Percentiles rank a stretch among this genome's conserved stretches.
phyloP scores from a whole-genome alignment of 2,797 vertebrate species.

The Fringilla coelebs region DNA sequence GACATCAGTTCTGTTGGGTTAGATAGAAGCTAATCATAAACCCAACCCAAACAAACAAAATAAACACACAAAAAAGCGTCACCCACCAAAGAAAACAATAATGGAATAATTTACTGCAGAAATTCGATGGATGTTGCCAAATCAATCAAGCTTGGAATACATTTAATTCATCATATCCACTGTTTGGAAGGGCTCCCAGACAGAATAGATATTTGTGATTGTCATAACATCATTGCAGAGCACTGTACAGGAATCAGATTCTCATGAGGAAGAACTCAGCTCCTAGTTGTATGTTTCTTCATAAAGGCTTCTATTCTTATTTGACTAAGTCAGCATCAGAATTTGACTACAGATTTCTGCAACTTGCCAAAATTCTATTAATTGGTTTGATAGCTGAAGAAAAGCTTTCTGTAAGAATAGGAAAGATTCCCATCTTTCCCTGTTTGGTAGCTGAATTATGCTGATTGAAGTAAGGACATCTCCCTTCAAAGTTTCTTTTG shows the following conservation, averaged over 20 bases:
- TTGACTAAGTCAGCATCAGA: background rate
- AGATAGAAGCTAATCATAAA: background rate
- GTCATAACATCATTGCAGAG: conserved; percentile 83
- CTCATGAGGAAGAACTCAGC: conserved; percentile 64
- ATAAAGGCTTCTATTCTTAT: background rate
- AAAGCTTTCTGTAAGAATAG: background rate
- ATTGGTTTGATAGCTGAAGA: background rate
- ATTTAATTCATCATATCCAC: conserved; percentile 81
- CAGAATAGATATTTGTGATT: conserved; percentile 82
- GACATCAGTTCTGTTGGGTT: background rate
- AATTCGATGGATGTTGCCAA: conserved; percentile 74
- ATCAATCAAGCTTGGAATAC: conserved; percentile 80
- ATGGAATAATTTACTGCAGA: conserved; percentile 73
- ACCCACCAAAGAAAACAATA: background rate
- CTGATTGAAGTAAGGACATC: background rate
- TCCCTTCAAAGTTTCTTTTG: background rate
- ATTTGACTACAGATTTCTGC: background rate
- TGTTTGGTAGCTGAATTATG: background rate
- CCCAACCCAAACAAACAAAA: background rate
- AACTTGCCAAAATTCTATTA: background rate
- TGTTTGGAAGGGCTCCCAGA: conserved; percentile 79
- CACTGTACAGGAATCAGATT: conserved; percentile 80
- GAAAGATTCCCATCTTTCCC: background rate
- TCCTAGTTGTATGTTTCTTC: background rate
- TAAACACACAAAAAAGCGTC: fast-evolving